Conservation (phyloP, 1,140 invertebrate genomes). For the Drosophila mojavensis region DNA sequence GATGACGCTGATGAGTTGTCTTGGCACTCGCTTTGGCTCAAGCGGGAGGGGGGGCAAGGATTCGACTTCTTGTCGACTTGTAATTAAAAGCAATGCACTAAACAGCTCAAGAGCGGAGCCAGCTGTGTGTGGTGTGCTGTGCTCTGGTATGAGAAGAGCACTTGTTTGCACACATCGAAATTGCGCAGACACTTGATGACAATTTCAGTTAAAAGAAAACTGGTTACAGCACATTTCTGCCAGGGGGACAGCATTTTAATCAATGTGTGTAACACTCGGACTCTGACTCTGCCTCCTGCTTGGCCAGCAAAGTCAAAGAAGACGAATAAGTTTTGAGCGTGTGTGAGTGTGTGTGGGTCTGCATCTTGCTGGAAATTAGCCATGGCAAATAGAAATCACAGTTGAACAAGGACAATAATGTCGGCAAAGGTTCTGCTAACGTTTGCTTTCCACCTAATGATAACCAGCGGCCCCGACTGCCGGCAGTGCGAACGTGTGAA, state of each 20-base stretch:
- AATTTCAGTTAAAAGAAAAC: conserved; percentile 80
- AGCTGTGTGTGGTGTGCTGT: neutral
- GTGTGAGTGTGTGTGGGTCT: conserved; percentile 3
- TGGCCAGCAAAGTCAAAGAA: conserved; percentile 16
- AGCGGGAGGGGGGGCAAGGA: conserved; percentile 12
- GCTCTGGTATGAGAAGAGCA: conserved; percentile 22
- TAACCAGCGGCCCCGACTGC: conserved; percentile 5
- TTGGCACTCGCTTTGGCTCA: conserved; percentile 20
- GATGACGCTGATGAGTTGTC: conserved; percentile 68
- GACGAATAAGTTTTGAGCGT: conserved; percentile 74
- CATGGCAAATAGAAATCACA: conserved; percentile 57
- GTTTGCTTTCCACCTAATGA: conserved; percentile 63
- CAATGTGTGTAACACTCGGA: conserved; percentile 46
- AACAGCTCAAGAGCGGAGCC: conserved; percentile 31
- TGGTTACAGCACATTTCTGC: conserved; percentile 53
- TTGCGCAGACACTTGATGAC: conserved; percentile 78
- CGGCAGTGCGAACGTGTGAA: conserved; percentile 62
- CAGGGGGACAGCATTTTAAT: conserved; percentile 66
- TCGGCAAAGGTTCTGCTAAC: conserved; percentile 72
- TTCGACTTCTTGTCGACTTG: conserved; percentile 68
- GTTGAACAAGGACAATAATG: conserved; percentile 73
- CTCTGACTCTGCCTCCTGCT: neutral
- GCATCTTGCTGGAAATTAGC: conserved; percentile 65
- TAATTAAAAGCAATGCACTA: conserved; percentile 76
- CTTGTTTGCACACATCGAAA: conserved; percentile 81